phyloP scores from a whole-genome alignment of 1,140 invertebrate genomes.

The Pseudomyrmex sp. region DNA sequence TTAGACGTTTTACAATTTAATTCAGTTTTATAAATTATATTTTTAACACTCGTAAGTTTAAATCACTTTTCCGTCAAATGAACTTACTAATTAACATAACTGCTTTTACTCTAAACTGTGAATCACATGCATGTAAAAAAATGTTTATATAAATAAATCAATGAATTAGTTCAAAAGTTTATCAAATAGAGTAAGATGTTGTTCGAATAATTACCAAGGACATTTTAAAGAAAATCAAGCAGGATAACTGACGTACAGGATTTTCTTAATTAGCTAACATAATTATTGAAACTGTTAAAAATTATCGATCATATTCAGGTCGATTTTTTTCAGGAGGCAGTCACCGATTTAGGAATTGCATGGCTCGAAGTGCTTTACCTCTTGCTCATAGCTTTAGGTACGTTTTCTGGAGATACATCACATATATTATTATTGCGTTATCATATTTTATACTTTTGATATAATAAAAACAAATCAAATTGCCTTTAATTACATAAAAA shows the following conservation, averaged over 20 bases:
- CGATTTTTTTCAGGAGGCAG: slow-evolving; percentile 85
- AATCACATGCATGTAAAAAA: too few species aligned
- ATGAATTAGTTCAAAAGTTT: not conserved
- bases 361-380: slow-evolving; percentile 88
- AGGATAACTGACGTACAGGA: too few species aligned
- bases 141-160: not conserved
- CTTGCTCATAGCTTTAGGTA: slow-evolving; percentile 88
- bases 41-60: too few species aligned
- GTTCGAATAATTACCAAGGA: not conserved
- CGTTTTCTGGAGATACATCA: slow-evolving; percentile 35
- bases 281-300: slow-evolving; percentile 8
- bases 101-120: too few species aligned
- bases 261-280: not conserved
- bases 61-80: too few species aligned
- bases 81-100: too few species aligned
- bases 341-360: slow-evolving; percentile 87
- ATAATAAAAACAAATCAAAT: too few species aligned
- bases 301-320: not conserved
- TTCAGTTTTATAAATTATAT: too few species aligned
- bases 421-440: not conserved
- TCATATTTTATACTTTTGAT: not conserved
- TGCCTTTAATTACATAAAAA: not conserved
- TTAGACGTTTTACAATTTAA: not conserved
- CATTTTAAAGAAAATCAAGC: not conserved
- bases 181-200: not conserved